These are phyloP conservation scores for Silurus lanzhouensis DNA, from an alignment of 2,797 vertebrate genomes.

Conservation along the genomic window DNA sequence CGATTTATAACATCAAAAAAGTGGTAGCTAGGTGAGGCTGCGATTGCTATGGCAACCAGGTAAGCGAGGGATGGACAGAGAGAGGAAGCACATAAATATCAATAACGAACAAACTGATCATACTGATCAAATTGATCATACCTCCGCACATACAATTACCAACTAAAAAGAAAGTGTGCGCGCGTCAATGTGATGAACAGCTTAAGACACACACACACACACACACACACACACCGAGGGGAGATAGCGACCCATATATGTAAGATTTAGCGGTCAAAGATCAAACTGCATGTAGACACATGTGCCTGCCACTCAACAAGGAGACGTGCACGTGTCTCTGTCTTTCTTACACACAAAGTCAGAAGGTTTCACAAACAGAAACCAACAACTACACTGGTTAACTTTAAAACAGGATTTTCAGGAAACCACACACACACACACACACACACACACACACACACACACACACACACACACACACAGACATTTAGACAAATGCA, in stretches of 20 bases:
- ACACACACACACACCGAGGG: neutral
- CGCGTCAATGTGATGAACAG: neutral
- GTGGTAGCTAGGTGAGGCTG: neutral
- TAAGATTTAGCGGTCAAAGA: conserved; percentile 7
- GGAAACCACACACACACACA: neutral
- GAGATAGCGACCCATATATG: neutral
- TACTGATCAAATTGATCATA: neutral
- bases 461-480: no score
- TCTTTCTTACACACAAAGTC: neutral
- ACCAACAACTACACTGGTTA: neutral
- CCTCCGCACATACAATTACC: no score
- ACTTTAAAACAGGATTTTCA: neutral
- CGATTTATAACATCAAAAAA: no score
- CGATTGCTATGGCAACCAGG: neutral
- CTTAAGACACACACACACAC: conserved; percentile 3
- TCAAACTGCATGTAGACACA: neutral
- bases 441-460: neutral
- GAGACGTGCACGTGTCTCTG: neutral
- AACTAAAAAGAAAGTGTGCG: neutral
- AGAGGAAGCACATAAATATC: no score
- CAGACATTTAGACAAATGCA: no score
- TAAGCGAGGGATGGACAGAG: neutral
- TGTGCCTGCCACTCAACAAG: conserved; percentile 19
- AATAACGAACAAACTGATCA: no score
- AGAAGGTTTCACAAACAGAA: neutral